A percentile compares a stretch with the other conserved stretches of the same genome.
Evolutionary conservation across 1,140 invertebrate species (phyloP).

Genomic region (Pteromalus puparum): DNA sequence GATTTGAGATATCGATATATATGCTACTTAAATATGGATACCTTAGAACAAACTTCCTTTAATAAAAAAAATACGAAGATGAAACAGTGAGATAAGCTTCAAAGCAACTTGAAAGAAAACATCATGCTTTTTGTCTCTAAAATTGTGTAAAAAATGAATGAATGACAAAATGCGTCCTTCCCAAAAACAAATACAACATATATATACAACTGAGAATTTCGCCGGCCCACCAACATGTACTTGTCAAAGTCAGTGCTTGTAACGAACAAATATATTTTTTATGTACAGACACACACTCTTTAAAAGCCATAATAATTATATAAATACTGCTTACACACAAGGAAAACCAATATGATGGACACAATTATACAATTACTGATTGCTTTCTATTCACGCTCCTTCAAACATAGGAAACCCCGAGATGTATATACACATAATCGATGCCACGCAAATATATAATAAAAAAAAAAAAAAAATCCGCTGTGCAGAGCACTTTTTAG

Average conservation of each 20-base stretch:
- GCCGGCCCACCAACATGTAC: conserved; percentile 66
- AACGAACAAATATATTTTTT: conserved; percentile 37
- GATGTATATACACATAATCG: conserved; percentile 6
- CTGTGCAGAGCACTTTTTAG: background rate
- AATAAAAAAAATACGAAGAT: conserved; percentile 12
- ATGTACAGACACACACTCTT: conserved; percentile 16
- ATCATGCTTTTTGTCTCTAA: conserved; percentile 46
- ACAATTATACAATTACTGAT: conserved; percentile 62
- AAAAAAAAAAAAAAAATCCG: background rate
- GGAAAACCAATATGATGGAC: conserved; percentile 56
- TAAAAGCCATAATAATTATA: conserved; percentile 40
- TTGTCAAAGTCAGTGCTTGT: conserved; percentile 59
- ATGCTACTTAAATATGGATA: background rate
- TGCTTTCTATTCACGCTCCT: background rate
- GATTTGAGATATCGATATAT: background rate
- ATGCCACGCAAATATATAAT: background rate
- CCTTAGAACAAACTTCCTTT: conserved; percentile 32
- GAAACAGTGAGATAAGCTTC: conserved; percentile 52
- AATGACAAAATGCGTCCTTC: conserved; percentile 49
- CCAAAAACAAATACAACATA: conserved; percentile 28
- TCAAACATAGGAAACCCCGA: background rate
- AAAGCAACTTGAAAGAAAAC: conserved; percentile 54
- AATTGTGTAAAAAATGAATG: conserved; percentile 41
- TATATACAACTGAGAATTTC: conserved; percentile 43
- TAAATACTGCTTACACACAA: conserved; percentile 45